These are phyloP conservation scores for Lacanobia wlatinum DNA, from an alignment of 2,888 invertebrate species.

Conservation along the genomic window DNA sequence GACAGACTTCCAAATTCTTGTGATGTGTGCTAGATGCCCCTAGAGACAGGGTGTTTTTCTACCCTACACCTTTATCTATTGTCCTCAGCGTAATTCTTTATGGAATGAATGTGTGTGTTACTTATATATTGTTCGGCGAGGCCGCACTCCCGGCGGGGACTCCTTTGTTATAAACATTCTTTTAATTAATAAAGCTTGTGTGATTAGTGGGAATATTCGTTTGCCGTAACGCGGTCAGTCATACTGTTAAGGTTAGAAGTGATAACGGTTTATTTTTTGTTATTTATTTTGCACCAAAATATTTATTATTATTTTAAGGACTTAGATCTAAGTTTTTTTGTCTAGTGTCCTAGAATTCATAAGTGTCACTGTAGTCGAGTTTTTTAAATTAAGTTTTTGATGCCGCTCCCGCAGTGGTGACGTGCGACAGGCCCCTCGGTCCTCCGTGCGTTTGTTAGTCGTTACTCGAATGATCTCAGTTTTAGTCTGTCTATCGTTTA, in stretches of 20 bases:
- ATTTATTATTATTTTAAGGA: slow-evolving; percentile 86
- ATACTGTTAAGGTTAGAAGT: slow-evolving; percentile 79
- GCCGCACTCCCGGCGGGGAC: slow-evolving; percentile 72
- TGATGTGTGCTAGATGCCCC: slow-evolving; percentile 85
- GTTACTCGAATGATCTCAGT: slow-evolving; percentile 80
- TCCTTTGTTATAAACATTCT: slow-evolving; percentile 71
- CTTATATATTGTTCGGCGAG: slow-evolving; percentile 65
- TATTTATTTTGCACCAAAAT: slow-evolving; percentile 87
- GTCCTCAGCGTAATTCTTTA: slow-evolving; percentile 85
- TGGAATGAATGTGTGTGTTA: slow-evolving; percentile 88
- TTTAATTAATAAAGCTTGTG: slow-evolving; percentile 85
- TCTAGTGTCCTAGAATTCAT: slow-evolving; percentile 88
- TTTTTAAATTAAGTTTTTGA: slow-evolving; percentile 87
- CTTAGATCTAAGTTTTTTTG: slow-evolving; percentile 87
- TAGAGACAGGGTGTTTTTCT: slow-evolving; percentile 79
- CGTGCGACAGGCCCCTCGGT: slow-evolving; percentile 68
- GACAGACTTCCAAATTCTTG: slow-evolving; percentile 74
- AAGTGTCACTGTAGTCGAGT: slow-evolving; percentile 89
- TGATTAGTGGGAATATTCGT: slow-evolving; percentile 85
- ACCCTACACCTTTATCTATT: slow-evolving; percentile 81
- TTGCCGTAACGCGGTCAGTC: slow-evolving; percentile 86
- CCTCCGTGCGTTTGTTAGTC: slow-evolving; percentile 66
- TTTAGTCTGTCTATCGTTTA: slow-evolving; percentile 75
- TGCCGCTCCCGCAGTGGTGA: slow-evolving; percentile 80
- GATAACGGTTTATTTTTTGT: slow-evolving; percentile 79